These are phyloP conservation scores for Diadegma fenestrale DNA, from an alignment of 2,888 invertebrate species.

Conservation along the genomic window DNA sequence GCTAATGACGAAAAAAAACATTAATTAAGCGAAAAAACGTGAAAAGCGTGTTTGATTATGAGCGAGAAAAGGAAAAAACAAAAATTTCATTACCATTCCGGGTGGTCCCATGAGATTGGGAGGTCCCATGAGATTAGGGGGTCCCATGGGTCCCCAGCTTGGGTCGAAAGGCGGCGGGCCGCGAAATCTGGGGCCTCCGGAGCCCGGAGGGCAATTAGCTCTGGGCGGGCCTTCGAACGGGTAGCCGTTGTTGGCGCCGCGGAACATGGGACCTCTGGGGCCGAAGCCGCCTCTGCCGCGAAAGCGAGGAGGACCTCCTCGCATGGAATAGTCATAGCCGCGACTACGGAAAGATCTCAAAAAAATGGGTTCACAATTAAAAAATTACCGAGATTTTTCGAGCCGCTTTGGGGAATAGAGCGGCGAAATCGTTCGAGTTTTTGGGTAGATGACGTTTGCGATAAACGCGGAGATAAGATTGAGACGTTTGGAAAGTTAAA, in stretches of 20 bases:
- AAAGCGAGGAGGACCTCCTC: slow-evolving; percentile 88
- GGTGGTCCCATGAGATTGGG: slow-evolving; percentile 85
- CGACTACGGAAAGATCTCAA: slow-evolving; percentile 59
- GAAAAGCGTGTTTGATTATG: background rate
- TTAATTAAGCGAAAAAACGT: background rate
- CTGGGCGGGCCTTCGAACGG: slow-evolving; percentile 86
- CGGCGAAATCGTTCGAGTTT: background rate
- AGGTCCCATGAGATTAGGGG: slow-evolving; percentile 86
- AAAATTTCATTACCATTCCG: slow-evolving; percentile 83
- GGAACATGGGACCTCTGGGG: slow-evolving; percentile 85
- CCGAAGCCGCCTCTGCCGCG: slow-evolving; percentile 88
- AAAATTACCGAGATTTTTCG: background rate
- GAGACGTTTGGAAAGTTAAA: background rate
- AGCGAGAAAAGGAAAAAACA: background rate
- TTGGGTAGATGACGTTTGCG: background rate
- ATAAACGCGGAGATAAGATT: background rate
- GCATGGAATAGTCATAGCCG: slow-evolving; percentile 70
- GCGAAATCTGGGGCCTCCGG: slow-evolving; percentile 84
- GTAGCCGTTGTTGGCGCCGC: slow-evolving; percentile 85
- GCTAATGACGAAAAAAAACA: slow-evolving; percentile 69
- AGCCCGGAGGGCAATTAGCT: slow-evolving; percentile 84
- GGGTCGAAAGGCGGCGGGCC: slow-evolving; percentile 88
- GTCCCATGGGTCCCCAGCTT: slow-evolving; percentile 90
- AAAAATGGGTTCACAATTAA: background rate
- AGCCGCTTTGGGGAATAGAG: background rate